Conservation (phyloP, 2,888 invertebrate genomes). For the Agrilus mali region DNA sequence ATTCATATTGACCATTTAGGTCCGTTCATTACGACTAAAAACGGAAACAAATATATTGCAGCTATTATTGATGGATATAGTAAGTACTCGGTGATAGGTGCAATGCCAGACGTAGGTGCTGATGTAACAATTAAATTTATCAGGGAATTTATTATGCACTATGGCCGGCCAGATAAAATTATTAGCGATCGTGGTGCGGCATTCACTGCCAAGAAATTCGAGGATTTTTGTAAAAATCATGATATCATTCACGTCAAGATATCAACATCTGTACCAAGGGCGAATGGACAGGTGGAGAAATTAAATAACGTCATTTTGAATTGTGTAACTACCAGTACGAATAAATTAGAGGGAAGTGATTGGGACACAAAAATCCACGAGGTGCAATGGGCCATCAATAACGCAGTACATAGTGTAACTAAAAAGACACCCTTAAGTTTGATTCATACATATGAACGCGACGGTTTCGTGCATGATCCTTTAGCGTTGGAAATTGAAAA, state of each 20-base stretch:
- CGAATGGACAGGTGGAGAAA: conserved; percentile 8
- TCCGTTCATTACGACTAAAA: conserved; percentile 23
- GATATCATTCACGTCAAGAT: conserved; percentile 9
- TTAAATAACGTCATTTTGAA: conserved; percentile 6
- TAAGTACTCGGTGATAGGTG: conserved; percentile 3
- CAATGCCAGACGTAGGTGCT: conserved; percentile 3
- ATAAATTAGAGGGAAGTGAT: neutral
- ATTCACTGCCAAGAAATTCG: conserved; percentile 4
- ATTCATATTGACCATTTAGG: conserved; percentile 30
- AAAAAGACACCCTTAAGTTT: neutral
- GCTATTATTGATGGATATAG: conserved; percentile 24
- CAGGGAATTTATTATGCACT: conserved; percentile 6
- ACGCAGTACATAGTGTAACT: neutral
- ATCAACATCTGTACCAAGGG: conserved; percentile 7
- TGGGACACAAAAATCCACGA: neutral
- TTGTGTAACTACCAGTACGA: neutral
- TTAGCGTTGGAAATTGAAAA: too few relatives aligned
- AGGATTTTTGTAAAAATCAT: conserved; percentile 3
- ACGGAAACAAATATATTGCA: conserved; percentile 22
- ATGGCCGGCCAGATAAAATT: conserved; percentile 6
- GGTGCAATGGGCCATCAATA: conserved; percentile 3
- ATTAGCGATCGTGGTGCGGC: conserved; percentile 9
- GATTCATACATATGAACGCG: too few relatives aligned
- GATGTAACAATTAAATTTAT: conserved; percentile 1
- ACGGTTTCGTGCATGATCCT: too few relatives aligned